A percentile compares a stretch with the other conserved stretches of the same genome.
Evolutionary conservation across 2,113 vertebrate species (phyloP).

Genomic region (Hassar affinis): DNA sequence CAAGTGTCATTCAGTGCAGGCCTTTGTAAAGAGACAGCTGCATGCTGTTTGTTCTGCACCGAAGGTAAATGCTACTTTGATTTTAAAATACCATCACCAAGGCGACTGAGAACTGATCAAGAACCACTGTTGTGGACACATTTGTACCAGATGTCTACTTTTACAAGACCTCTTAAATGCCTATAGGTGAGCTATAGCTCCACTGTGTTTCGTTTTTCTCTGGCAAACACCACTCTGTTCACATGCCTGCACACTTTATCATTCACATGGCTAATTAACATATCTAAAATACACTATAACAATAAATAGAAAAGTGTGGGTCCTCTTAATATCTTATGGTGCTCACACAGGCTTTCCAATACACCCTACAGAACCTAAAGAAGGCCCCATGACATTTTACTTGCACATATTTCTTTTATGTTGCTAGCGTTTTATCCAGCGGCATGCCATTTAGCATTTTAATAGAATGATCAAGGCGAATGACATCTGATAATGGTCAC

Average conservation of each 20-base stretch:
- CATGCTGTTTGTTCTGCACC: slow-evolving; percentile 48
- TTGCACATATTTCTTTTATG: not conserved
- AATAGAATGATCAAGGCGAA: not conserved
- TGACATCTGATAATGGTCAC: slow-evolving; percentile 26
- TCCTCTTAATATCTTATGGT: not conserved
- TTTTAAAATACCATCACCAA: slow-evolving; percentile 51
- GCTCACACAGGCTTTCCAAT: not conserved
- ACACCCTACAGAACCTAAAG: not conserved
- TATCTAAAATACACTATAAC: not conserved
- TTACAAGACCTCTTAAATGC: slow-evolving; percentile 32
- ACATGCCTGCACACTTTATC: slow-evolving; percentile 16
- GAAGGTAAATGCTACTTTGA: slow-evolving; percentile 56
- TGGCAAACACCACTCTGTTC: not conserved
- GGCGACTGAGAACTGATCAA: slow-evolving; percentile 28
- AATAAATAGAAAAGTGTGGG: not conserved
- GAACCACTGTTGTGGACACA: slow-evolving; percentile 13
- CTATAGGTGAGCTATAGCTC: slow-evolving; percentile 1
- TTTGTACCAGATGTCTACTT: slow-evolving; percentile 1
- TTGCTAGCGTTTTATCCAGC: not conserved
- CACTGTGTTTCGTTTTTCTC: not conserved
- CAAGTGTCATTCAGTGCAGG: slow-evolving; percentile 42
- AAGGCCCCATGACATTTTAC: not conserved
- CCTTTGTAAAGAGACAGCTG: slow-evolving; percentile 54
- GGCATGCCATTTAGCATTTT: not conserved
- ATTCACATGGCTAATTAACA: slow-evolving; percentile 1